Evolutionary conservation across 1,140 invertebrate genomes (phyloP).

Genomic region (Drosophila sproati): DNA sequence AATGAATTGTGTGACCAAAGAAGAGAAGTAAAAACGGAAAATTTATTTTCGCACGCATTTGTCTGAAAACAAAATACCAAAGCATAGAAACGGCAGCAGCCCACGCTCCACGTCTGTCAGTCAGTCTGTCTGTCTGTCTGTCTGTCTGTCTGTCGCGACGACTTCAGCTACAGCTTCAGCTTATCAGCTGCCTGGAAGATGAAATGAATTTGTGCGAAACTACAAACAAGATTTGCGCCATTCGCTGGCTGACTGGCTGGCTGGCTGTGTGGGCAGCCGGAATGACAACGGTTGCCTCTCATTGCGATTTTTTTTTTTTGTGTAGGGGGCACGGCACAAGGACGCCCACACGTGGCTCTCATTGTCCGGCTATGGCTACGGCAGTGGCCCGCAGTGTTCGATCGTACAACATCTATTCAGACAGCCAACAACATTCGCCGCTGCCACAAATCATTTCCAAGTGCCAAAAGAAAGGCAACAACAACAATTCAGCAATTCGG

Average conservation of each 20-base stretch:
- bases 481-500: constrained; percentile 34
- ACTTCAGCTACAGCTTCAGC: constrained; percentile 15
- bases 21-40: constrained; percentile 36
- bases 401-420: constrained; percentile 40
- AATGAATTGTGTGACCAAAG: constrained; percentile 40
- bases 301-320: neutral
- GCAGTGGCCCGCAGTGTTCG: constrained; percentile 39
- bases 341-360: constrained; percentile 68
- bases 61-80: constrained; percentile 39
- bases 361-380: constrained; percentile 37
- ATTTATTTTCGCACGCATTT: constrained; percentile 79
- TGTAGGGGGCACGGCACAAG: neutral
- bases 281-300: constrained; percentile 40
- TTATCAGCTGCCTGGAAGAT: constrained; percentile 69
- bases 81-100: constrained; percentile 27
- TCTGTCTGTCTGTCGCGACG: constrained; percentile 21
- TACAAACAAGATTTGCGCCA: constrained; percentile 72
- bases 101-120: constrained; percentile 48
- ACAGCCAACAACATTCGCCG: constrained; percentile 63
- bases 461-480: constrained; percentile 62
- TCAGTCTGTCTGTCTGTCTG: neutral
- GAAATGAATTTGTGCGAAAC: constrained; percentile 79
- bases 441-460: constrained; percentile 79
- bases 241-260: constrained; percentile 16
- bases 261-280: constrained; percentile 44